Percentiles rank a stretch among this genome's conserved stretches.
Evolutionary conservation across 2,113 vertebrate species (phyloP).

Genomic region (Girardinichthys multiradiatus): DNA sequence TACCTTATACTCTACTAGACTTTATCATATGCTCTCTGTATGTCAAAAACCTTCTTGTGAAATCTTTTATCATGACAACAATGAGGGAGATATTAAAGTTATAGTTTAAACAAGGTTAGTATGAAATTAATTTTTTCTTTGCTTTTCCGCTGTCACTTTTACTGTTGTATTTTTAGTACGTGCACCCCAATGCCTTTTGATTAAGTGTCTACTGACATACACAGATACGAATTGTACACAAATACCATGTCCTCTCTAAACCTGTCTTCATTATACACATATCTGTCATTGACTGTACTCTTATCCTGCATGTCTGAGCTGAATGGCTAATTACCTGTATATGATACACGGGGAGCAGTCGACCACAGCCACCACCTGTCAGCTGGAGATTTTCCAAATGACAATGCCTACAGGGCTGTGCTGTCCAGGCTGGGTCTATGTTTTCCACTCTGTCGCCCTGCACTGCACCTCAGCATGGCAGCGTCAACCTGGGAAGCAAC

Average conservation of each 20-base stretch:
- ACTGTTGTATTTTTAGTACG: background rate
- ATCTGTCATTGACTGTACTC: conserved; percentile 48
- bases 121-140: background rate
- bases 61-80: background rate
- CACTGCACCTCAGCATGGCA: conserved; percentile 63
- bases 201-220: background rate
- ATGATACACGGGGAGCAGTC: conserved; percentile 55
- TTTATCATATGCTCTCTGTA: background rate
- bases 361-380: conserved; percentile 68
- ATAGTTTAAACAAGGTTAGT: background rate
- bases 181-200: background rate
- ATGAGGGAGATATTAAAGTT: background rate
- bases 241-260: conserved; percentile 36
- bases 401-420: conserved; percentile 61
- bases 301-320: conserved; percentile 32
- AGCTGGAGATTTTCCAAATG: conserved; percentile 72
- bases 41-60: background rate
- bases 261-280: conserved; percentile 49
- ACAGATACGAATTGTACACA: conserved; percentile 25
- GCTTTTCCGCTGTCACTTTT: background rate
- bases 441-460: conserved; percentile 73
- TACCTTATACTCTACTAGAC: no score
- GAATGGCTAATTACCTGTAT: conserved; percentile 72
- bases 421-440: conserved; percentile 64
- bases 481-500: conserved; percentile 67